These are phyloP conservation scores for Pangasius krempfi DNA, from an alignment of 2,797 vertebrate genomes.

Conservation along the genomic window DNA sequence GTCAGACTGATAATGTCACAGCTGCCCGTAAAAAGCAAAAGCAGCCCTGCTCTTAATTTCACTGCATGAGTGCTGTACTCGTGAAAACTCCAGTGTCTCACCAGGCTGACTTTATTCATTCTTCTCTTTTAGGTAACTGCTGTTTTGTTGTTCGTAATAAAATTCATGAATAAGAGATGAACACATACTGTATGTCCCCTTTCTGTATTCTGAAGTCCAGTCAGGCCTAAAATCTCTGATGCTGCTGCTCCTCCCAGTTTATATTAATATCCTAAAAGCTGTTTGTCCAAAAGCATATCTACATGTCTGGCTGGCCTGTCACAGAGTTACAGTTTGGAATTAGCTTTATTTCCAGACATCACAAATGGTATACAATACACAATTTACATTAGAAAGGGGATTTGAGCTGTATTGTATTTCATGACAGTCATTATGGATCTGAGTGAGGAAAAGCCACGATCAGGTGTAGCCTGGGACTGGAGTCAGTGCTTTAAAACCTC, in stretches of 20 bases:
- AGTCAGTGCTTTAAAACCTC: slow-evolving; percentile 10
- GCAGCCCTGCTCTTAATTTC: neutral
- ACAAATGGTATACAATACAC: neutral
- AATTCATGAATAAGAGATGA: slow-evolving; percentile 70
- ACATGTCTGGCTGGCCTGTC: slow-evolving; percentile 39
- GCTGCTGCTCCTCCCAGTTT: slow-evolving; percentile 63
- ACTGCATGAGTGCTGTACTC: neutral
- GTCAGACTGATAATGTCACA: slow-evolving; percentile 66
- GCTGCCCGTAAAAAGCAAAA: neutral
- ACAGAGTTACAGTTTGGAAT: neutral
- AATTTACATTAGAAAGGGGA: neutral
- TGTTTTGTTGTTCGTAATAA: slow-evolving; percentile 68
- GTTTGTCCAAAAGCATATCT: slow-evolving; percentile 62
- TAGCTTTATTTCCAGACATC: neutral
- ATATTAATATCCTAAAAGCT: slow-evolving; percentile 60
- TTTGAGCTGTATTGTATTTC: neutral
- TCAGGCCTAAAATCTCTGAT: slow-evolving; percentile 44
- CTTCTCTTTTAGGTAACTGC: slow-evolving; percentile 52
- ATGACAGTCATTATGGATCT: neutral
- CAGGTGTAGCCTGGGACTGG: slow-evolving; percentile 6
- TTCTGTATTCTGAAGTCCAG: slow-evolving; percentile 64
- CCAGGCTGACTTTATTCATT: slow-evolving; percentile 2
- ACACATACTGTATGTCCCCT: slow-evolving; percentile 59
- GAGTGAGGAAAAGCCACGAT: neutral
- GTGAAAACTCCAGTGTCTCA: neutral